Evolutionary conservation across 2,888 invertebrate genomes (phyloP), one percentile per base, ranked within the genome.

Genomic region (Drosophila rellima): DNA sequence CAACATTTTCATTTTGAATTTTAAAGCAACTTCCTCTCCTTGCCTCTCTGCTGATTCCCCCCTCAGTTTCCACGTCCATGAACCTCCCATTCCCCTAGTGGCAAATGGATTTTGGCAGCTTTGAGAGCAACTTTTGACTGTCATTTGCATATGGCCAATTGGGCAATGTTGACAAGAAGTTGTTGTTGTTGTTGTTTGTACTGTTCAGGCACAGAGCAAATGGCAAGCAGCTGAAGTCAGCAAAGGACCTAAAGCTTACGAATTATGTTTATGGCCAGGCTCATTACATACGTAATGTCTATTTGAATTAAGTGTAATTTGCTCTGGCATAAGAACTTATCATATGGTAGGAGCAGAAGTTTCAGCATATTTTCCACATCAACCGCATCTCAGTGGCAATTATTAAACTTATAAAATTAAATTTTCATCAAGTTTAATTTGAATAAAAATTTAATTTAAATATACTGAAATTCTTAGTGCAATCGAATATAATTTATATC

Each of bases 141-240:
- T 64, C 76, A 78, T 83, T 82, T 80, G 72, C 78, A 83, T 86
- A 83, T 73, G 84, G 82, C 86, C 86, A 86, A 83, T 83, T 83
- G 86, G 74, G 76, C 86, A 82, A 84, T 70, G 85, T 79, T 74
- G 79, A 78, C 79, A 79, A 54, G 59, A 78, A 74, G 64, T 37
- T 35, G 62, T 50, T 63, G 42, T 42, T 52, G 23, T 40, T 60
- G 56, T 47, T 52, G 57, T 7, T n/a, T n/a, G n/a, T n/a, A n/a
- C n/a, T n/a, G n/a, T n/a, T n/a, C n/a, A n/a, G n/a, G 33, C 44
- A 44, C 1, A 13, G 5, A 23, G 23, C 17, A 15, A 17, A 20
- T 5, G 2, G 5, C 39, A 18, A 18, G 40, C 18, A 37, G 50
- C 50, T 64, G 37, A 55, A 61, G 70, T 61, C 65, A 70, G 72